Base-by-base conservation (phyloP, 2,113 vertebrate genomes). In the Osmerus mordax region DNA sequence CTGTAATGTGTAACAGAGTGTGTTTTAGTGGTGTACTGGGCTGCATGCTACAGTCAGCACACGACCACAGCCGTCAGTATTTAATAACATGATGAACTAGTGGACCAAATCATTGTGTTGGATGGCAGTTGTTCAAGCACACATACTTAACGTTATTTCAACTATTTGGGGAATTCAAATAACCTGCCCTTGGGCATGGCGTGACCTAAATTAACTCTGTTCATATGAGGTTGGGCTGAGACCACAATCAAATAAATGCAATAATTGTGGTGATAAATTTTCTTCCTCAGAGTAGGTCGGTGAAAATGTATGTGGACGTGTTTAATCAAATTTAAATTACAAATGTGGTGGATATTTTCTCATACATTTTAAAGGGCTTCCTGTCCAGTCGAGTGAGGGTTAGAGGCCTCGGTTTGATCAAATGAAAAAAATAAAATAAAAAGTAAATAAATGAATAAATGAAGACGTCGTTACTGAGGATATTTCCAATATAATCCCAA, bases 161-260 rank as follows among this genome's bases (percentile, higher is more conserved):
- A 70, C 61, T 64, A 78, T 67, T 71, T 60, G 71, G 69, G 53
- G 36, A 36, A 68, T 69, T 75, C 70, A 83, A 75, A 78, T 81
- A 51, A 23, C n/a, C 14, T 67, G 67, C 77, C 79, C 76, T 72
- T 67, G 72, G 81, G 75, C 63, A 75, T 60, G 68, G 2, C 11
- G 52, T 86, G 83, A 84, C 84, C 81, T 63, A 75, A 63, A 87
- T 86, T 67, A 76, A 69, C 28, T 74, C 61, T 72, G 58, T 56
- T 65, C 65, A 77, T 72, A 58, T 72, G 53, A 80, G 73, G 53
- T 32, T 51, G 69, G 65, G 29, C 36, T 14, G 72, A 67, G 64
- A 51, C 23, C 64, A 77, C 71, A 65, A 76, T 76, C 5, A 77
- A 71, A 74, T 47, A 76, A 83, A 77, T 81, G 74, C 63, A 67